Conservation (phyloP, 2,797 vertebrate genomes). For the Hylomyscus alleni region DNA sequence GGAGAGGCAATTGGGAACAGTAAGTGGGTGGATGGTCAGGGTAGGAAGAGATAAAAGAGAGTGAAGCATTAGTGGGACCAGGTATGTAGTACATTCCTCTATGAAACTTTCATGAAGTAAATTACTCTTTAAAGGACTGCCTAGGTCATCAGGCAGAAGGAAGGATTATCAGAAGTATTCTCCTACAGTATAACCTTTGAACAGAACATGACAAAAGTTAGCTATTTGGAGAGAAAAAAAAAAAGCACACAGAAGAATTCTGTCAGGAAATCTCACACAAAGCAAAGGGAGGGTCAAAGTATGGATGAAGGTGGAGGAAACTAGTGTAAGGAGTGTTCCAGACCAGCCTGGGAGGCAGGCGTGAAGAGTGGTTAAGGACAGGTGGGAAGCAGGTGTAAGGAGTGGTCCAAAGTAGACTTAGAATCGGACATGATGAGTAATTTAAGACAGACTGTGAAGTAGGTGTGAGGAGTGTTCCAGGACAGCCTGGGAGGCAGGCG, state of each 20-base stretch:
- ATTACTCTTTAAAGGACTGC: background rate
- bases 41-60: no score
- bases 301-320: background rate
- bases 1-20: background rate
- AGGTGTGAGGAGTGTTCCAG: background rate
- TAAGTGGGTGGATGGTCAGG: background rate
- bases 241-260: background rate
- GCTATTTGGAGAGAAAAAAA: background rate
- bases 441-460: no score
- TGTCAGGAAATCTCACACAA: background rate
- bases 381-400: background rate
- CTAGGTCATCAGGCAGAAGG: background rate
- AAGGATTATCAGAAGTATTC: background rate
- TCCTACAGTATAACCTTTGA: background rate
- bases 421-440: no score
- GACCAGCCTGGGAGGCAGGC: background rate
- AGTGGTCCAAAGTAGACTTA: no score
- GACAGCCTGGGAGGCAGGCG: background rate
- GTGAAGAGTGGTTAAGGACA: no score
- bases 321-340: background rate
- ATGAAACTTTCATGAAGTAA: background rate
- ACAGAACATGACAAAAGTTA: background rate
- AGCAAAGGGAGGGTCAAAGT: background rate
- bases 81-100: background rate
- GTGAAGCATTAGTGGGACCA: no score